Conservation (phyloP, 2,113 vertebrate genomes). For the Promerops cafer region DNA sequence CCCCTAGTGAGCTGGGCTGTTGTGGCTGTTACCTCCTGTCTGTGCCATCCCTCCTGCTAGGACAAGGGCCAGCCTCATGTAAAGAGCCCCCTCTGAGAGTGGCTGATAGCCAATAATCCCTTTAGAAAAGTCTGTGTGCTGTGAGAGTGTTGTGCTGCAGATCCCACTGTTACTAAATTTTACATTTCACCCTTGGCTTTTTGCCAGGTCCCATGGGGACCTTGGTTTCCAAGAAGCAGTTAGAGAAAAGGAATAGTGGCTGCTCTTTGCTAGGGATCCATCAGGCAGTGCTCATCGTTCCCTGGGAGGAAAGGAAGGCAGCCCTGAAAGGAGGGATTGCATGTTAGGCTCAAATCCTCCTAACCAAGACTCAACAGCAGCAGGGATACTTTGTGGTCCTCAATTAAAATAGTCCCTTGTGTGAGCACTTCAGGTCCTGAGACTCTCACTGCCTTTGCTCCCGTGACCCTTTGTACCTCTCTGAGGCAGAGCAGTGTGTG, state of each 20-base stretch:
- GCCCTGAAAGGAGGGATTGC: not conserved
- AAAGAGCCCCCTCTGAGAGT: not conserved
- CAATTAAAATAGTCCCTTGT: not conserved
- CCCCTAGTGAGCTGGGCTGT: not conserved
- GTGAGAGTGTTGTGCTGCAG: not conserved
- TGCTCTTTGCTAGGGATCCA: not conserved
- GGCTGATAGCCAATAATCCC: conserved; percentile 23
- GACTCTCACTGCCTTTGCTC: not conserved
- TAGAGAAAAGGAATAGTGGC: not conserved
- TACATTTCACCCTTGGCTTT: conserved; percentile 3
- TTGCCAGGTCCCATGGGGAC: not conserved
- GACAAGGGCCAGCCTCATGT: not conserved
- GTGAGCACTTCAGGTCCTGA: not conserved
- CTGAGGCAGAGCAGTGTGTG: not conserved
- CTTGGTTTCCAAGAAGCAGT: not conserved
- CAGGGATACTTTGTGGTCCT: not conserved
- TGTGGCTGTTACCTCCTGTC: not conserved
- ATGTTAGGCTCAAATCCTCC: not conserved
- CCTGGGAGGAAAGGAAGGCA: not conserved
- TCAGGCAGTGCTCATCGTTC: not conserved
- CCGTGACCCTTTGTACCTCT: not conserved
- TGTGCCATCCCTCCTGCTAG: not conserved
- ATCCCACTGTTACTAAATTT: not conserved
- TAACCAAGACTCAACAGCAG: not conserved
- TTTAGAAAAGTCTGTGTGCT: not conserved